Evolutionary conservation across 92 coral and sea anemone species (phyloP), one percentile per base, ranked within the genome.

Genomic region (Porites cylindrica): DNA sequence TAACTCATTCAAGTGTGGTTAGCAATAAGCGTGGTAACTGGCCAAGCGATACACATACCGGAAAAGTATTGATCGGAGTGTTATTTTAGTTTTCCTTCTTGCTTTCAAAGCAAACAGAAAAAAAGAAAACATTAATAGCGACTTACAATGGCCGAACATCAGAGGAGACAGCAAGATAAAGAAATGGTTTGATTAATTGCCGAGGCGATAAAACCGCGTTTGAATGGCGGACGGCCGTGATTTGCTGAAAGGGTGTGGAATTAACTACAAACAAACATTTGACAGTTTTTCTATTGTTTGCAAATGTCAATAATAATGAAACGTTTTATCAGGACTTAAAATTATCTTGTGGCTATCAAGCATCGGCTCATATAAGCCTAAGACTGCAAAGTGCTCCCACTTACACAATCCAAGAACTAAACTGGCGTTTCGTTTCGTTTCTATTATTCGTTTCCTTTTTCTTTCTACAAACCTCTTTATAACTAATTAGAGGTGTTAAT

Each of bases 11-110:
- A 93, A 72, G 80, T 92, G 96, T 86, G 83, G 86, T 71, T 80
- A 69, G 82, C 72, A 92, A 88, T 85, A 79, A 89, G 86, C 80
- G 83, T 43, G 88, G 78, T 88, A 8, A 77, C 77, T 91, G 85
- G 87, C 63, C 62, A 65, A 75, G 75, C 69, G 92, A 60, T 76
- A 83, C 88, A 73, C 38, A 84, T 67, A 89, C 96, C 96, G 98
- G 98, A 95, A 95, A 87, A 90, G 84, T 75, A 88, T 95, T 90
- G 94, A 93, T 89, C 78, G 70, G 71, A 88, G 81, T 91, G 91
- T 88, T 94, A 78, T 91, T 82, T 95, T 84, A 84, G 95, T 84
- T 91, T 83, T 84, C 87, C 93, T 90, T 84, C 74, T 66, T 43
- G 86, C 93, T 83, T 89, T 85, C 75, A 93, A 85, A 83, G 93